Evolutionary conservation across 2,113 vertebrate species (phyloP), one percentile per base, ranked within the genome.

Genomic region (Galeopterus variegatus): DNA sequence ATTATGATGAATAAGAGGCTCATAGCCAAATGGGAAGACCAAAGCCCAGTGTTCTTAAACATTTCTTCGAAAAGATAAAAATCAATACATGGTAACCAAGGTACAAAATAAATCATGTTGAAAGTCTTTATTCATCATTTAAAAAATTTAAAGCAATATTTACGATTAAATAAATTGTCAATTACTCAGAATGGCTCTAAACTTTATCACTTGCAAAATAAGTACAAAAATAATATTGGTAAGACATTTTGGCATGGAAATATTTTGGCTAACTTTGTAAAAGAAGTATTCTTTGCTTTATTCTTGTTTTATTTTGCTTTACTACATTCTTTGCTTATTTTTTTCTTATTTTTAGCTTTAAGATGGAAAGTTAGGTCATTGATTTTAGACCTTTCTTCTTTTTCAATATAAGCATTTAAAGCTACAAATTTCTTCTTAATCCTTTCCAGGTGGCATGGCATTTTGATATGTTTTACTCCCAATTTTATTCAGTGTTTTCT

Each of bases 41-140:
- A 96, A 36, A 73, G 3, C 41, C 84, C 31, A 50, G 28, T 64
- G 31, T 48, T 64, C 48, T 79, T 64, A 70, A 48, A 17, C 41
- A 84, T 88, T 70, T 64, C 15, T 72, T 84, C 54, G 64, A 77
- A 90, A 75, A 73, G 10, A 64, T 65, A 58, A 52, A 65, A 73
- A 81, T 88, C 17, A 77, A 15, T 67, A 24, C 3, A 67, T 65
- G 48, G 8, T 65, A 62, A n/a, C 54, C 31, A 85, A 79, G 31
- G 56, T 84, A 87, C 70, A 81, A 65, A 79, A 79, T 80, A 6
- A 86, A 70, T 70, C 54, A 70, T 70, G 5, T 19, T 62, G 23
- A 77, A 84, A 96, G 48, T 76, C 2, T 76, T 82, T 88, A 82
- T 69, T 92, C 23, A 80, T 73, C 36, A 50, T 75, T 41, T 69